Conservation (phyloP, 2,113 vertebrate species). For the Eulemur rufifrons region DNA sequence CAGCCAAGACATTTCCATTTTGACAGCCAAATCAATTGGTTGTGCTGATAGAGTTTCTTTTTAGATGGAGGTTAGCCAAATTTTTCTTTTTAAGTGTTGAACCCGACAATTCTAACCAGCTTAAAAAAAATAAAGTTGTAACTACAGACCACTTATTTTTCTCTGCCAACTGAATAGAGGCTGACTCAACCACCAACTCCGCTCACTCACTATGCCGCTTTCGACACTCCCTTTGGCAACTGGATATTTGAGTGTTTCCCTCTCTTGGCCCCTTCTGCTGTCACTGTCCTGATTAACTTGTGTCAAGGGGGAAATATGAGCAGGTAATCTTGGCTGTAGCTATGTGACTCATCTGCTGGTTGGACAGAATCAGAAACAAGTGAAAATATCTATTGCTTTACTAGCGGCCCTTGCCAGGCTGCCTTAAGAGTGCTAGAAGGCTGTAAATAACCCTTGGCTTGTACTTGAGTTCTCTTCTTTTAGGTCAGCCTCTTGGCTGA, state of each 20-base stretch:
- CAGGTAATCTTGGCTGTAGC: conserved; percentile 47
- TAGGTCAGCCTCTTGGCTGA: conserved; percentile 60
- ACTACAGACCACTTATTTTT: conserved; percentile 9
- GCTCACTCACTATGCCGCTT: background rate
- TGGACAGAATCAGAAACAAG: conserved; percentile 56
- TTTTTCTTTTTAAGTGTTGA: conserved; percentile 24
- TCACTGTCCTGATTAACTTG: conserved; percentile 73
- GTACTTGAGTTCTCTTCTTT: conserved; percentile 36
- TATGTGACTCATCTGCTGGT: conserved; percentile 54
- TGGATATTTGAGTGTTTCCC: background rate
- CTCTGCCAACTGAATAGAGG: background rate
- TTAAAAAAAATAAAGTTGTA: background rate
- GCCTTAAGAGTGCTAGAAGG: conserved; percentile 64
- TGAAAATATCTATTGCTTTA: conserved; percentile 26
- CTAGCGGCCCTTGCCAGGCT: background rate
- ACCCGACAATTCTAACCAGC: background rate
- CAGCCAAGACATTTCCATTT: conserved; percentile 64
- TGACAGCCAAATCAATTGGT: conserved; percentile 64
- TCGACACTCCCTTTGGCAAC: background rate
- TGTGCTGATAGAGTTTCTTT: conserved; percentile 61
- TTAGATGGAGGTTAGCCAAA: conserved; percentile 51
- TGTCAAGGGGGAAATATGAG: conserved; percentile 69
- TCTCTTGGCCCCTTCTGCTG: conserved; percentile 54
- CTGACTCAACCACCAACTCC: background rate
- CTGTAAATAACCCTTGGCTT: conserved; percentile 69